A percentile compares a stretch with the other conserved stretches of the same genome.
phyloP scores from a whole-genome alignment of 2,888 invertebrate genomes.

The Sphinx pinastri region DNA sequence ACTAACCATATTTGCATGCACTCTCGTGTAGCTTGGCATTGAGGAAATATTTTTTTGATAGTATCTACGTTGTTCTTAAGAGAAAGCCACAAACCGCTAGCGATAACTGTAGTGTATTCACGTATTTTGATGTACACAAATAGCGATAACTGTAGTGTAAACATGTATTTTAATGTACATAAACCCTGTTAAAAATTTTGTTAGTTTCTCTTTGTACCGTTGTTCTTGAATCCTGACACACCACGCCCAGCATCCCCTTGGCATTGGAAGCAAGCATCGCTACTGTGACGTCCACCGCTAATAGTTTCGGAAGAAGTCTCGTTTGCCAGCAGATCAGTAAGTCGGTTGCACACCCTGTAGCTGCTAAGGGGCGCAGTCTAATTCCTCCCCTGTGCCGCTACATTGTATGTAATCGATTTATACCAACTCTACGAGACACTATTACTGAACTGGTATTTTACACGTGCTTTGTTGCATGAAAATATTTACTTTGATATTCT shows the following conservation, averaged over 20 bases:
- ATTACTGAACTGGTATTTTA: constrained; percentile 37
- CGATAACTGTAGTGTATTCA: too few species aligned
- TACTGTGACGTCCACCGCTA: constrained; percentile 26
- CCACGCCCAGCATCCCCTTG: background rate
- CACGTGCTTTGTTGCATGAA: constrained; percentile 41
- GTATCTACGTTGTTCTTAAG: too few species aligned
- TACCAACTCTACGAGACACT: constrained; percentile 38
- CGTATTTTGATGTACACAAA: too few species aligned
- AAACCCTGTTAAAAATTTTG: too few species aligned
- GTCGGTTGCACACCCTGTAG: constrained; percentile 76
- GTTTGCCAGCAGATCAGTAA: constrained; percentile 35
- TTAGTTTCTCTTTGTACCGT: background rate
- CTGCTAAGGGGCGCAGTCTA: constrained; percentile 79
- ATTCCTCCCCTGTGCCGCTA: constrained; percentile 71
- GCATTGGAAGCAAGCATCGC: constrained; percentile 7
- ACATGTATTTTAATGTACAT: too few species aligned
- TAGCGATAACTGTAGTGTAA: too few species aligned
- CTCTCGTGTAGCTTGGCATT: too few species aligned
- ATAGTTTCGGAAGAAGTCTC: constrained; percentile 26
- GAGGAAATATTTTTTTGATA: too few species aligned
- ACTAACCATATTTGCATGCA: too few species aligned
- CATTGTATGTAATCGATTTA: constrained; percentile 65
- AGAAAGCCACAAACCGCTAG: too few species aligned
- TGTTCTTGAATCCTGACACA: background rate
- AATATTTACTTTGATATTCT: constrained; percentile 21